Conservation (phyloP, 2,888 invertebrate genomes). For the Harpagoxenus sublaevis region DNA sequence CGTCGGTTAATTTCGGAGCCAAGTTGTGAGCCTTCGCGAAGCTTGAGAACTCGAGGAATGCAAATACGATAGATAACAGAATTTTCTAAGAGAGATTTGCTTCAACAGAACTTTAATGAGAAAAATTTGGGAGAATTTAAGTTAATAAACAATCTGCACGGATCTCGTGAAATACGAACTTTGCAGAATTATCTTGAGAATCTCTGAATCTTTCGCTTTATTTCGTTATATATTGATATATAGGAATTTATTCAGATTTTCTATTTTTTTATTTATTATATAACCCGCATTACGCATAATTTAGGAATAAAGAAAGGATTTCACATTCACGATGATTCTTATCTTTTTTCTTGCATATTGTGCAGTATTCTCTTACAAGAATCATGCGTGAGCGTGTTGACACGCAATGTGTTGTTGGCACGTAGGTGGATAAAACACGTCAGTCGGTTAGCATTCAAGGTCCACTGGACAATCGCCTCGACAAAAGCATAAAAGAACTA, state of each 20-base stretch:
- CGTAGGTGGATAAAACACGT: constrained; percentile 57
- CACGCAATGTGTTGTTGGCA: constrained; percentile 53
- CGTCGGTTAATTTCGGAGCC: background rate
- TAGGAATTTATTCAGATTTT: constrained; percentile 3
- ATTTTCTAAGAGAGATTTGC: background rate
- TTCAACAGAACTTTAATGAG: background rate
- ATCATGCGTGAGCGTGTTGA: constrained; percentile 52
- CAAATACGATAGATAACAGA: background rate
- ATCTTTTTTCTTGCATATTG: constrained; percentile 35
- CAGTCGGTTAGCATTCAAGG: constrained; percentile 64
- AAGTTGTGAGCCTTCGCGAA: background rate
- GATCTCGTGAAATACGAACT: background rate
- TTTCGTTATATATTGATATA: background rate
- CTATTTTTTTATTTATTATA: background rate
- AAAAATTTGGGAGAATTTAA: background rate
- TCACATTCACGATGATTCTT: constrained; percentile 11
- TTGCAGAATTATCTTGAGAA: background rate
- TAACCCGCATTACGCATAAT: background rate
- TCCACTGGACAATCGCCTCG: constrained; percentile 39
- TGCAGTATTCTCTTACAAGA: constrained; percentile 42
- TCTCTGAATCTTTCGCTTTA: background rate
- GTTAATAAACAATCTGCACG: background rate
- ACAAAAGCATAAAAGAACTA: constrained; percentile 23
- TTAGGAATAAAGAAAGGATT: constrained; percentile 2
- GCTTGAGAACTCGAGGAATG: background rate